Evolutionary conservation across 2,113 vertebrate species (phyloP).

Genomic region (Brienomyrus brachyistius): DNA sequence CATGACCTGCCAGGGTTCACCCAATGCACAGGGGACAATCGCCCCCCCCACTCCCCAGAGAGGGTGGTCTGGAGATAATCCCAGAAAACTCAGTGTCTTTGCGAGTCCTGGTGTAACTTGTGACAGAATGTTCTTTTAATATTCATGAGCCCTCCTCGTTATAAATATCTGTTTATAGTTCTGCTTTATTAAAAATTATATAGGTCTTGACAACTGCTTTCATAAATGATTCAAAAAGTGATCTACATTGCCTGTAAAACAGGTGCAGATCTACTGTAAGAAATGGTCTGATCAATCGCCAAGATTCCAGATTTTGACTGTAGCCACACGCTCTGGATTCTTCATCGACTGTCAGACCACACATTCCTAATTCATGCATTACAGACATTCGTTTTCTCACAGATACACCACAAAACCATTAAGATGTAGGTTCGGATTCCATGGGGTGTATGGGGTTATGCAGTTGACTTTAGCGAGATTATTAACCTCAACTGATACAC

Average conservation of each 20-base stretch:
- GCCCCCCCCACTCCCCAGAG: not conserved
- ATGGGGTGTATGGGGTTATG: not conserved
- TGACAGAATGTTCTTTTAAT: conserved; percentile 2
- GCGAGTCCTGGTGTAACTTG: not conserved
- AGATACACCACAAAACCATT: not conserved
- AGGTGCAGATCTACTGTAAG: not conserved
- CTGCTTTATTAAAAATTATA: not conserved
- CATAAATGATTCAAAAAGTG: not conserved
- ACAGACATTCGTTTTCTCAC: not conserved
- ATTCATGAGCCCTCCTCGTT: not conserved
- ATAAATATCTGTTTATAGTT: not conserved
- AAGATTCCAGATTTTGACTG: not conserved
- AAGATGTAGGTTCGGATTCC: not conserved
- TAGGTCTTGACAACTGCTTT: not conserved
- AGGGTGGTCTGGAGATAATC: not conserved
- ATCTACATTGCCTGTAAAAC: not conserved
- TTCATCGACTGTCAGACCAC: not conserved
- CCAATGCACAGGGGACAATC: not conserved
- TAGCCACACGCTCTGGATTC: not conserved
- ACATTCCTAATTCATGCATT: not conserved
- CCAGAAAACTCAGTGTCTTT: not conserved
- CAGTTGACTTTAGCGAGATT: not conserved
- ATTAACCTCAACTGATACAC: not conserved
- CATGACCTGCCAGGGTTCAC: not conserved
- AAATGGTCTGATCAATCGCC: not conserved